phyloP scores from a whole-genome alignment of 1,140 invertebrate genomes.

The Sipha flava region DNA sequence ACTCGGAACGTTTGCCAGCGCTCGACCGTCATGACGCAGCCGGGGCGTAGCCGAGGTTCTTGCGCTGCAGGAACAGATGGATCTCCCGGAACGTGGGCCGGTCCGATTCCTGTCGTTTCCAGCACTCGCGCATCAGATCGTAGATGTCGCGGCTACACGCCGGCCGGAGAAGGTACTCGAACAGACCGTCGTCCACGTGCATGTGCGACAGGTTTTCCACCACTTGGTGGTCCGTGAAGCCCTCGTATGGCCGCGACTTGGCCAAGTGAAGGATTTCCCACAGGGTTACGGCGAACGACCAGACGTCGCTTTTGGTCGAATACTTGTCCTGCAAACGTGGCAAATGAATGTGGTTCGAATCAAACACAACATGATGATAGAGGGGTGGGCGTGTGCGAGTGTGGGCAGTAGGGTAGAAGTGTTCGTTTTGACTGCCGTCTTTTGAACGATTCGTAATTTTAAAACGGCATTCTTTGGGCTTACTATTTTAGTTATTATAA shows the following conservation, averaged over 20 bases:
- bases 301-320: constrained; percentile 46
- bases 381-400: too few relatives aligned
- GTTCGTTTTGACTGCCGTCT: too few relatives aligned
- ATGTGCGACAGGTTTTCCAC: constrained; percentile 61
- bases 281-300: constrained; percentile 60
- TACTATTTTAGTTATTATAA: too few relatives aligned
- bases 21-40: constrained; percentile 11
- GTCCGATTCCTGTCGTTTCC: constrained; percentile 67
- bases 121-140: constrained; percentile 84
- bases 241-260: constrained; percentile 62
- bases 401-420: too few relatives aligned
- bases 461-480: too few relatives aligned
- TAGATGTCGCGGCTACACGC: constrained; percentile 67
- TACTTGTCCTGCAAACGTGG: constrained; percentile 46
- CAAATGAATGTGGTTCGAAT: too few relatives aligned
- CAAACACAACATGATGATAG: too few relatives aligned
- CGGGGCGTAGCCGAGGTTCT: constrained; percentile 66
- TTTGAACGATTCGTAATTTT: too few relatives aligned
- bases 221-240: constrained; percentile 60
- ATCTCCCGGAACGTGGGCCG: constrained; percentile 79
- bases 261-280: constrained; percentile 69
- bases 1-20: background rate
- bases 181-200: constrained; percentile 51
- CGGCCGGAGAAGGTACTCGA: constrained; percentile 56
- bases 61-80: constrained; percentile 75